Conservation (phyloP, 2,113 vertebrate genomes). For the Tichodroma muraria region DNA sequence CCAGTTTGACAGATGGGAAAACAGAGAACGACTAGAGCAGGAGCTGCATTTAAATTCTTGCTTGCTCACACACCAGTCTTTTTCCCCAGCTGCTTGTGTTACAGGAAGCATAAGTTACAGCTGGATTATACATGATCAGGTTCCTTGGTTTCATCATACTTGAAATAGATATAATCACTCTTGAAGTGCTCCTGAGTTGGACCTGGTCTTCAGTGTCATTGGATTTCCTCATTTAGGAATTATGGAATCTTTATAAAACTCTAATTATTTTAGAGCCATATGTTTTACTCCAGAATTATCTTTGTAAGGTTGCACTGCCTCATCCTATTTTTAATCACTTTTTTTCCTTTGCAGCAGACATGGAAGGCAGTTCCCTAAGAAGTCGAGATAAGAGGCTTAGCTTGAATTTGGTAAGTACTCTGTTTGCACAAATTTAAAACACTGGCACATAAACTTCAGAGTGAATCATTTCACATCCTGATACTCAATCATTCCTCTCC, state of each 20-base stretch:
- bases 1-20: background rate
- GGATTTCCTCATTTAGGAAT: background rate
- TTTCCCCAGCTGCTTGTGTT: background rate
- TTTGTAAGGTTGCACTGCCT: background rate
- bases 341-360: conserved; percentile 69
- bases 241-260: background rate
- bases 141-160: background rate
- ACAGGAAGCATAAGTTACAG: background rate
- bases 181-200: background rate
- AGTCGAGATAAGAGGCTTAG: conserved; percentile 86
- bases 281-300: background rate
- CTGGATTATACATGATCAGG: background rate
- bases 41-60: background rate
- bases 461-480: background rate
- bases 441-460: background rate
- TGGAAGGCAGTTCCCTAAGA: conserved; percentile 72
- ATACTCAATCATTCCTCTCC: background rate
- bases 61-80: background rate
- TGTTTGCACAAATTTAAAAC: background rate
- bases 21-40: background rate
- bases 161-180: background rate
- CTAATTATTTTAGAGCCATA: background rate
- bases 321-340: background rate
- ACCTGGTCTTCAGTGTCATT: background rate
- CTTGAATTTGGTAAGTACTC: conserved; percentile 87